phyloP scores from a whole-genome alignment of 2,888 invertebrate genomes.

The Synergus gifuensis region DNA sequence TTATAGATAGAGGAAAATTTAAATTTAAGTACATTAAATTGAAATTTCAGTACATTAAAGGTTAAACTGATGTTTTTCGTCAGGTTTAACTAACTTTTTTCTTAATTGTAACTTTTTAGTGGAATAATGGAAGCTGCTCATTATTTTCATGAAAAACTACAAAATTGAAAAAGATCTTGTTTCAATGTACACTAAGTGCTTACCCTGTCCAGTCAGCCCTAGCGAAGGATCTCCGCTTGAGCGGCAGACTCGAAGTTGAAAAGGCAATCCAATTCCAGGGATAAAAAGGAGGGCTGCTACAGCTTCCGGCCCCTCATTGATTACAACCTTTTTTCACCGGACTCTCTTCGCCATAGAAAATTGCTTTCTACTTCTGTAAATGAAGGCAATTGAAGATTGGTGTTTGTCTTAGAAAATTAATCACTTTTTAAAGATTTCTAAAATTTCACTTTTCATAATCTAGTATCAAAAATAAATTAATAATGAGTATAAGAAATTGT shows the following conservation, averaged over 20 bases:
- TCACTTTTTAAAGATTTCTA: background rate
- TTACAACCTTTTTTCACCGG: constrained; percentile 41
- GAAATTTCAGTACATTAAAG: too few species aligned
- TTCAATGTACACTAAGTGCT: constrained; percentile 1
- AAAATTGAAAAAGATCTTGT: background rate
- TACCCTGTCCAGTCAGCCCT: constrained; percentile 34
- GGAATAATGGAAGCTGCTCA: background rate
- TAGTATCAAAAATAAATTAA: too few species aligned
- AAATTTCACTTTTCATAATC: too few species aligned
- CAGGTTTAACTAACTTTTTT: background rate
- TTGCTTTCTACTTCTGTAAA: constrained; percentile 39
- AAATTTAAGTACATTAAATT: too few species aligned
- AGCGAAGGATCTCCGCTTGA: constrained; percentile 31
- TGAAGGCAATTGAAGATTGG: constrained; percentile 21
- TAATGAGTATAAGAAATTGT: background rate
- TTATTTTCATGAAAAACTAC: background rate
- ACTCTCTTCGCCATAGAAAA: constrained; percentile 28
- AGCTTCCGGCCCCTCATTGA: constrained; percentile 40
- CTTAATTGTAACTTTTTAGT: background rate
- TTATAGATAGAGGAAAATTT: too few species aligned
- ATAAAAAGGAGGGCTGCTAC: constrained; percentile 36
- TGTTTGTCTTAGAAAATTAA: constrained; percentile 12
- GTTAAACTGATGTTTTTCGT: background rate
- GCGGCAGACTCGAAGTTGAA: constrained; percentile 26
- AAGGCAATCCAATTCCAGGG: constrained; percentile 40